Conservation (phyloP, 2,113 vertebrate species). For the Paralichthys olivaceus region DNA sequence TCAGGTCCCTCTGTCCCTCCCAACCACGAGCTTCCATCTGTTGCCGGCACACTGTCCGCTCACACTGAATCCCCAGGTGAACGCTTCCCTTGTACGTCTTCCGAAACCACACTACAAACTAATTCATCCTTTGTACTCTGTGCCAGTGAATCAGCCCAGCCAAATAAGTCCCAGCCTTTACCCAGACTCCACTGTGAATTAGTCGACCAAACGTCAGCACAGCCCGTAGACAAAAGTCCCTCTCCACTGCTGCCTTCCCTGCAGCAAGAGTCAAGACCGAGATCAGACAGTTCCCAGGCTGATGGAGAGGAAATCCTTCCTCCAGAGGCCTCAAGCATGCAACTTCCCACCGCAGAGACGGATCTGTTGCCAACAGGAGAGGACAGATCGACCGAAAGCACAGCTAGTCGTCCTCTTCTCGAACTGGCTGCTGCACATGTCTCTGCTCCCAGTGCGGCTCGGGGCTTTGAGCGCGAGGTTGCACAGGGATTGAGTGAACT, state of each 20-base stretch:
- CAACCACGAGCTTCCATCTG: slow-evolving; percentile 61
- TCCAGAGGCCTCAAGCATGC: slow-evolving; percentile 20
- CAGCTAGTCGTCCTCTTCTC: slow-evolving; percentile 7
- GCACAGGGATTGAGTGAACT: slow-evolving; percentile 26
- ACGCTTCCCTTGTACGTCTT: slow-evolving; percentile 38
- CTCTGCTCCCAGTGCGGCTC: slow-evolving; percentile 25
- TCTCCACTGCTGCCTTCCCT: slow-evolving; percentile 4
- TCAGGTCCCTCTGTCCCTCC: slow-evolving; percentile 48
- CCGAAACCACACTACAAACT: slow-evolving; percentile 43
- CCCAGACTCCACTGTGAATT: slow-evolving; percentile 54
- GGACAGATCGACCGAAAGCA: slow-evolving; percentile 26
- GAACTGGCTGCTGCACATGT: slow-evolving; percentile 19
- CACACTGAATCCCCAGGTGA: slow-evolving; percentile 55
- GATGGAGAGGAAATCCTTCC: slow-evolving; percentile 42
- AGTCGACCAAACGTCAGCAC: slow-evolving; percentile 43
- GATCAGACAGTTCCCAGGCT: slow-evolving; percentile 46
- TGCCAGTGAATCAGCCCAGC: slow-evolving; percentile 41
- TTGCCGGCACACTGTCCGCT: slow-evolving; percentile 50
- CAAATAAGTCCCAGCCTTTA: slow-evolving; percentile 54
- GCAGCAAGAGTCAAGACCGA: slow-evolving; percentile 22
- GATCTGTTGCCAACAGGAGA: slow-evolving; percentile 35
- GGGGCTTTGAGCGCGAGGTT: slow-evolving; percentile 11
- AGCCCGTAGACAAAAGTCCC: slow-evolving; percentile 26
- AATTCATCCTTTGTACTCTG: slow-evolving; percentile 44
- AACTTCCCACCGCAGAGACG: slow-evolving; percentile 17